Evolutionary conservation across 2,797 vertebrate species (phyloP), one percentile per base, ranked within the genome.

Genomic region (Alosa sapidissima): DNA sequence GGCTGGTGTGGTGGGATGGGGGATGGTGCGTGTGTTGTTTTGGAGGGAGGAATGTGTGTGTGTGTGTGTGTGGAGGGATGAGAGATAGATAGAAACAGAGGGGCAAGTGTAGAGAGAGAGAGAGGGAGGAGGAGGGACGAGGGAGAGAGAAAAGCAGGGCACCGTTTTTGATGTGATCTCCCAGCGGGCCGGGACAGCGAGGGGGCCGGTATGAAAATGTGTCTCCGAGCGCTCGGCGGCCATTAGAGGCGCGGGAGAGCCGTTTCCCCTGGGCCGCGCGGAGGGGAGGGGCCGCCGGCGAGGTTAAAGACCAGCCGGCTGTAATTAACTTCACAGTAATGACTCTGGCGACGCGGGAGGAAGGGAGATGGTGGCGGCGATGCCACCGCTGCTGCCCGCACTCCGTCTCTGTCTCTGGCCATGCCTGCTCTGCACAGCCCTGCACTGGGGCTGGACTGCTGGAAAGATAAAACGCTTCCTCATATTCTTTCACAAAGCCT

Each of bases 291-390:
- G 68, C 81, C n/a, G 28, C 87, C 89, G 89, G 89, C 89, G 90
- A 91, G 88, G 91, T 91, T 90, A 91, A 89, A 89, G 84, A 88
- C 87, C 83, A 82, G 89, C 83, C 85, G 87, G 84, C 85, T 86
- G 85, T 90, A 91, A 91, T 91, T 91, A 89, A 88, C 85, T 81
- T 87, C 86, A 84, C 86, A 87, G 85, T 88, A 85, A 90, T 89
- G 90, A 91, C 68, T 75, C 68, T 4, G 68, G 68, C 68, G 68
- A 75, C 68, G 36, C 68, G 58, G 60, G 41, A 41, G 41, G 62
- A 81, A 60, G 11, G 36, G 83, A 60, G 86, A 84, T 49, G 47
- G 51, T 49, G 51, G 81, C 36, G 36, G 48, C 52, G 83, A 55
- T 51, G 81, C 65, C 54, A 75, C 75, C 16, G 19, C 51, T 24